A percentile compares a stretch with the other conserved stretches of the same genome.
Conservation (phyloP, 2,797 vertebrate species). For the Myotis vivesi region DNA sequence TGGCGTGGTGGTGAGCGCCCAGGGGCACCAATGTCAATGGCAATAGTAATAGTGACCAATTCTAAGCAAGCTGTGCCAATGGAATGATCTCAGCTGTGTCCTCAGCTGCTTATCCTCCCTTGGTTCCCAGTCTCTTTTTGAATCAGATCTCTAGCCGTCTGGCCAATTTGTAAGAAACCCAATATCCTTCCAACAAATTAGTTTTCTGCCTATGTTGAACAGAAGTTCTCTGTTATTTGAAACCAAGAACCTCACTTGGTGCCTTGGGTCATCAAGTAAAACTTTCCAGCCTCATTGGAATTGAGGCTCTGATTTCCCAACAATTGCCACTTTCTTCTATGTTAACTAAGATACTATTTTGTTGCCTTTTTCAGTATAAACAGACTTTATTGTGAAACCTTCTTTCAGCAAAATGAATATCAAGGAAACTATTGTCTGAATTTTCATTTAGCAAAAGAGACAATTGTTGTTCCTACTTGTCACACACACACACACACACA, state of each 20-base stretch:
- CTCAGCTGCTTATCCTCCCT: background rate
- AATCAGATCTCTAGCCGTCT: background rate
- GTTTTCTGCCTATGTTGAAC: constrained; percentile 38
- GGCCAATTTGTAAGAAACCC: background rate
- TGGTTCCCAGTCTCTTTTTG: background rate
- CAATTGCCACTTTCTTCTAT: background rate
- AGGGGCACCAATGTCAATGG: background rate
- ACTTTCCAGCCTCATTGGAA: background rate
- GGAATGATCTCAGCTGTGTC: background rate
- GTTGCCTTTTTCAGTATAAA: constrained; percentile 45
- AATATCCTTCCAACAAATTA: background rate
- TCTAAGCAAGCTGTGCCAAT: background rate
- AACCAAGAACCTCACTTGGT: background rate
- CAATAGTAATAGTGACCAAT: background rate
- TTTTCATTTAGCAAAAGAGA: constrained; percentile 52
- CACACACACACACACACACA: background rate
- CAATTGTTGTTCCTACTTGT: constrained; percentile 8
- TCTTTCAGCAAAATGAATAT: constrained; percentile 22
- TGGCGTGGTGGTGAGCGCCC: background rate
- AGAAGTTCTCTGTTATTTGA: constrained; percentile 30
- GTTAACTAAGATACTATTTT: constrained; percentile 17
- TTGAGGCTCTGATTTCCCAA: background rate
- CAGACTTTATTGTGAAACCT: background rate
- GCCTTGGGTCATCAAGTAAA: background rate
- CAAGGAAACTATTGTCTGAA: constrained; percentile 4